phyloP scores from a whole-genome alignment of 37 sponge, comb jelly and placozoan species.

The Chondrilla cf. caribensis region DNA sequence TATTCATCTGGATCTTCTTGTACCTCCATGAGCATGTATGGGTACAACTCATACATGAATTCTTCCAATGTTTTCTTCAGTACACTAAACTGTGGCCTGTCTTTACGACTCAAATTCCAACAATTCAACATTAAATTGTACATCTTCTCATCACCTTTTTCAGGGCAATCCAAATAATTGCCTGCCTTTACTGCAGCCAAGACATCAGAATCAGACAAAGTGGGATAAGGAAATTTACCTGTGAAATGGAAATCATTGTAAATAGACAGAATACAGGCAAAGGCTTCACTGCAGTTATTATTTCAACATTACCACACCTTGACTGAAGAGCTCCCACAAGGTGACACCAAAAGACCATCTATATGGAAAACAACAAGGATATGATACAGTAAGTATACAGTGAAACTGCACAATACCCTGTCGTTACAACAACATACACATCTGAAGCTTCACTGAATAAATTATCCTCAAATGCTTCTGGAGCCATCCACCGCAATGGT shows the following conservation, averaged over 20 bases:
- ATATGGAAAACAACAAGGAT: too few relatives aligned
- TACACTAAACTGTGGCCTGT: background rate
- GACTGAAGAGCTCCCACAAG: slow-evolving; percentile 16
- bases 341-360: slow-evolving; percentile 14
- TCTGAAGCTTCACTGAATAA: slow-evolving; percentile 14
- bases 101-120: background rate
- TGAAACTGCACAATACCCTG: too few relatives aligned
- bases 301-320: background rate
- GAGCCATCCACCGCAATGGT: slow-evolving; percentile 24
- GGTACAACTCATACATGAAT: slow-evolving; percentile 14
- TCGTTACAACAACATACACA: background rate
- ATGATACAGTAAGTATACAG: too few relatives aligned
- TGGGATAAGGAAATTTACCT: slow-evolving; percentile 10
- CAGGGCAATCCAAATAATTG: slow-evolving; percentile 10
- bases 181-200: background rate
- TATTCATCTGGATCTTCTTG: background rate
- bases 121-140: slow-evolving; percentile 13
- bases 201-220: background rate
- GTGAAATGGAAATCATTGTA: background rate
- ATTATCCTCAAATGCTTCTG: slow-evolving; percentile 18
- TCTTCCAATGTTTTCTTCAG: background rate
- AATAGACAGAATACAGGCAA: background rate
- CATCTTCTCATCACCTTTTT: slow-evolving; percentile 3
- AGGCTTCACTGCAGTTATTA: too few relatives aligned
- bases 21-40: slow-evolving; percentile 15